Evolutionary conservation across 92 coral and sea anemone species (phyloP), one percentile per base, ranked within the genome.

Genomic region (Porites divaricata): DNA sequence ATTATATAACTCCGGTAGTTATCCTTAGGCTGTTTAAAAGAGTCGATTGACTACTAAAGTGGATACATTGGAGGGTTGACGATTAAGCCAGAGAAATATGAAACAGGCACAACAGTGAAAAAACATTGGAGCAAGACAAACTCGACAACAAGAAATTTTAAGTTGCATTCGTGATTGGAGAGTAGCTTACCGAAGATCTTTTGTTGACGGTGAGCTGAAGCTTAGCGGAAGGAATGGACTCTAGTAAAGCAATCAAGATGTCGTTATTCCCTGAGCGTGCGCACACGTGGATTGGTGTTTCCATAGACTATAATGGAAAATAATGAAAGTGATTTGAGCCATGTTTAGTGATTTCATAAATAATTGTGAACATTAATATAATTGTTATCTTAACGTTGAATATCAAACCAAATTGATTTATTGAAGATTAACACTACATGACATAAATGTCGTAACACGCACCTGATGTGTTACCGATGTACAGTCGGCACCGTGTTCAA

Each of bases 181-280:
- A 14, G 23, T 15, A 54, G 35, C 94, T 88, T 74, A 96, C 99
- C 93, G 92, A 84, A 0, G 99, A 95, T 62, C 93, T 90, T 58
- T 90, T 90, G 74, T 96, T 96, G 71, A 96, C 94, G 75, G 96
- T 85, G 75, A 90, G 90, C 26, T 92, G 98, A 22, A 94, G 88
- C 63, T 96, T 94, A 14, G 92, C 81, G 52, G 83, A 89, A 26
- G 98, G 79, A 75, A 95, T 70, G 48, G 94, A 88, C 51, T 89
- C 92, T 11, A 96, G 92, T 35, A 96, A 56, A 21, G 91, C 90
- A 54, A 87, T 70, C 79, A 96, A 80, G 12, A 92, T 91, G 75
- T 89, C 96, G 74, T 96, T 93, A 62, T 96, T 96, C 5, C 99
- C 99, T 72, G 96, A 93, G 79, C 99, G 90, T 51, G 99, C 92